A percentile compares a stretch with the other conserved stretches of the same genome.
Evolutionary conservation across 2,888 invertebrate genomes (phyloP).

Genomic region (Anthrax anthrax): DNA sequence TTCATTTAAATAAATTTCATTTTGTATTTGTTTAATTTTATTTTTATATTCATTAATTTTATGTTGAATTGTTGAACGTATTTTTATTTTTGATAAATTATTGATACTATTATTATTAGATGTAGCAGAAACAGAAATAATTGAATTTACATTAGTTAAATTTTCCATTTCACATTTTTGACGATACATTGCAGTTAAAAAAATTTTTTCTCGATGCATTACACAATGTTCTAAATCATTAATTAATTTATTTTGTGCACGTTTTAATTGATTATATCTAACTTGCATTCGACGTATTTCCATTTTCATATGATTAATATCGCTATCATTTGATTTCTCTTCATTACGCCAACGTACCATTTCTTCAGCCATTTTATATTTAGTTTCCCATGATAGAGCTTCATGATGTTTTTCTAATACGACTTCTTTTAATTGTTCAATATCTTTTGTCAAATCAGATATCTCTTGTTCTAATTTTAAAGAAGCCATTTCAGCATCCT

Average conservation of each 20-base stretch:
- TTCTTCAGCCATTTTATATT: slow-evolving; percentile 57
- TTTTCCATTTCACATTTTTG: slow-evolving; percentile 34
- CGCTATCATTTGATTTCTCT: slow-evolving; percentile 50
- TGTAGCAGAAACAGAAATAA: too few relatives aligned
- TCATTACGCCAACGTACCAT: slow-evolving; percentile 51
- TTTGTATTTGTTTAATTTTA: slow-evolving; percentile 40
- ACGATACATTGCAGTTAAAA: slow-evolving; percentile 41
- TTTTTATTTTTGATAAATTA: slow-evolving; percentile 17
- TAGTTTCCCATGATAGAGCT: slow-evolving; percentile 67
- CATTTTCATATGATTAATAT: slow-evolving; percentile 58
- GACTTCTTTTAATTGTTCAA: slow-evolving; percentile 38
- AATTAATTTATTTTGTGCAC: slow-evolving; percentile 34
- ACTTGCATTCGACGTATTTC: slow-evolving; percentile 80
- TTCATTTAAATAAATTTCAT: slow-evolving; percentile 22
- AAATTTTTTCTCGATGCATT: slow-evolving; percentile 47
- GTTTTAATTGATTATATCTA: slow-evolving; percentile 25
- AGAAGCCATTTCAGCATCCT: slow-evolving; percentile 55
- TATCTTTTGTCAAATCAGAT: slow-evolving; percentile 48
- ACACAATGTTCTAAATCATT: slow-evolving; percentile 51
- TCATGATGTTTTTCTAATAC: slow-evolving; percentile 52
- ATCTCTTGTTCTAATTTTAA: slow-evolving; percentile 54
- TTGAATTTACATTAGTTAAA: neutral
- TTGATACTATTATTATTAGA: too few relatives aligned
- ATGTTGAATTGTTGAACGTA: slow-evolving; percentile 38
- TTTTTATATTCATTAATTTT: slow-evolving; percentile 44